Evolutionary conservation across 2,113 vertebrate species (phyloP).

Genomic region (Cynopterus brachyotis): DNA sequence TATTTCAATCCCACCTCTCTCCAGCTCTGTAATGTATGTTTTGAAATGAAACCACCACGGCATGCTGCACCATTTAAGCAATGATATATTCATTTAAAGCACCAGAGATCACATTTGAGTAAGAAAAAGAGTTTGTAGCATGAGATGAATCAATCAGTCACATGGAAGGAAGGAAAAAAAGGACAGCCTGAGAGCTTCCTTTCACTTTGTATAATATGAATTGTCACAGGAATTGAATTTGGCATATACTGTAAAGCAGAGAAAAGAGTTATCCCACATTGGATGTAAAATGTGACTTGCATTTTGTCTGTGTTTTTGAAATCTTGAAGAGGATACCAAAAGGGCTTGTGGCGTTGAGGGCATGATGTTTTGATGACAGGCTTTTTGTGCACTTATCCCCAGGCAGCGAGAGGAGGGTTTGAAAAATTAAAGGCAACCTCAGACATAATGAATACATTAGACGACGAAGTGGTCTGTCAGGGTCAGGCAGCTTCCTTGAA

Average conservation of each 20-base stretch:
- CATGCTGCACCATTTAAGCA: constrained; percentile 40
- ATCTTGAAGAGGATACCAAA: constrained; percentile 7
- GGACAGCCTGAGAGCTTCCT: constrained; percentile 51
- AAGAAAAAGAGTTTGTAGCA: constrained; percentile 60
- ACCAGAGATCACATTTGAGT: constrained; percentile 65
- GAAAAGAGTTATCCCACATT: constrained; percentile 29
- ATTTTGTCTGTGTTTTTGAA: constrained; percentile 49
- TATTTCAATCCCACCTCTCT: constrained; percentile 6
- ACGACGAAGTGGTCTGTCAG: neutral
- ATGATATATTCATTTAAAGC: constrained; percentile 68
- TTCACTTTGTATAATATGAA: constrained; percentile 66
- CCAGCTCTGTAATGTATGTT: neutral
- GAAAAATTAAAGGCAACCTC: constrained; percentile 56
- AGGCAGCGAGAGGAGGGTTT: constrained; percentile 16
- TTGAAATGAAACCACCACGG: constrained; percentile 1
- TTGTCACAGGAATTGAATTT: constrained; percentile 68
- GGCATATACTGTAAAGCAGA: constrained; percentile 48
- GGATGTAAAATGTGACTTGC: constrained; percentile 54
- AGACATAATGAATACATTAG: constrained; percentile 48
- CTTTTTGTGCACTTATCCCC: constrained; percentile 44
- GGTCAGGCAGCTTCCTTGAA: constrained; percentile 49
- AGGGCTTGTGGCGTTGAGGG: neutral
- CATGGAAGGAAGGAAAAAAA: constrained; percentile 25
- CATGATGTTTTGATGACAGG: constrained; percentile 5
- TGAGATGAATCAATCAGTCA: constrained; percentile 59